Conservation (phyloP, 2,888 invertebrate species). For the Drosophila falleni region DNA sequence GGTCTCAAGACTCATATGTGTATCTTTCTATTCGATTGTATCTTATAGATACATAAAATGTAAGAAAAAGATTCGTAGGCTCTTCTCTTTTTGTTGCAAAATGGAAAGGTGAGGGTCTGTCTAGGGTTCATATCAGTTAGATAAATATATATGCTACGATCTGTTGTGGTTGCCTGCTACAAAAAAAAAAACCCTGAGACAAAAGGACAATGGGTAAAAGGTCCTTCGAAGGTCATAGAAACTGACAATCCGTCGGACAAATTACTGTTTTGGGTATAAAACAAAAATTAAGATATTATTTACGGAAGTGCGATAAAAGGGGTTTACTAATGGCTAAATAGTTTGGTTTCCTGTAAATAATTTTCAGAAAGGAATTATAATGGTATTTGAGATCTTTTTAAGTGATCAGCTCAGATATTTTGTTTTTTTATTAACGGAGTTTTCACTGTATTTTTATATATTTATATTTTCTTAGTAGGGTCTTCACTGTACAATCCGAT, state of each 20-base stretch:
- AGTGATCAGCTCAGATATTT: background rate
- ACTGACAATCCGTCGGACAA: constrained; percentile 45
- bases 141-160: constrained; percentile 46
- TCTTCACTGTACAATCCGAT: background rate
- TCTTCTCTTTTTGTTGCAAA: constrained; percentile 13
- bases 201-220: constrained; percentile 35
- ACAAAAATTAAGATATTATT: constrained; percentile 38
- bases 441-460: background rate
- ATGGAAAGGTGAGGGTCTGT: constrained; percentile 24
- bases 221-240: constrained; percentile 62
- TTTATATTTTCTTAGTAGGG: no score
- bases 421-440: background rate
- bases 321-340: background rate
- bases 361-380: background rate
- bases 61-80: constrained; percentile 8
- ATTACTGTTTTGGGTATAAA: constrained; percentile 21
- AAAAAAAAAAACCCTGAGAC: constrained; percentile 26
- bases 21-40: constrained; percentile 26
- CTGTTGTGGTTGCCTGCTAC: constrained; percentile 63
- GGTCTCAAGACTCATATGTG: constrained; percentile 1
- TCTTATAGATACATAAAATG: constrained; percentile 26
- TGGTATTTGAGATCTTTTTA: no score
- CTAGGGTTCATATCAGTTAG: constrained; percentile 52
- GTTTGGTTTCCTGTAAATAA: background rate
- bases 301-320: constrained; percentile 26